Conservation (phyloP, 2,797 vertebrate species). For the Amphiprion clarkii region DNA sequence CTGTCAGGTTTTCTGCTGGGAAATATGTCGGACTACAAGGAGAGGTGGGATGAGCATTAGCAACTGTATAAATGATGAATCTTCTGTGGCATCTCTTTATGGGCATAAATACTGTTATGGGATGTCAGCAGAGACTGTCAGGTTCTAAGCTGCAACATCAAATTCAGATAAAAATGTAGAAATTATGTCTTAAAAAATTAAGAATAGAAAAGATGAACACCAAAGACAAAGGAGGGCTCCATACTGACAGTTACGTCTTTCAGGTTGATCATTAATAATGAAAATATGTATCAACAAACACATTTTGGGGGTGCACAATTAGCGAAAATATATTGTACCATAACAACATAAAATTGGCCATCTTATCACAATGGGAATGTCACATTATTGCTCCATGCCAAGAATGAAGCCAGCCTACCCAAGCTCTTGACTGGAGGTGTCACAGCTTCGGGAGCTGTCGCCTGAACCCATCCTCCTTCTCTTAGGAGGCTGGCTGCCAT, state of each 20-base stretch:
- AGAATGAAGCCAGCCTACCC: slow-evolving; percentile 81
- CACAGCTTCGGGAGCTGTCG: slow-evolving; percentile 96
- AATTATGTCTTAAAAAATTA: not conserved
- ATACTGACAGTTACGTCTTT: too few relatives aligned
- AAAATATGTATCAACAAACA: not conserved
- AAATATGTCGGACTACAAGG: slow-evolving; percentile 93
- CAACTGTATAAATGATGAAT: not conserved
- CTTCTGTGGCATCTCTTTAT: not conserved
- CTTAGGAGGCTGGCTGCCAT: slow-evolving; percentile 95
- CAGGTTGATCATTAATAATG: not conserved
- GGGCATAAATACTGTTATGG: not conserved
- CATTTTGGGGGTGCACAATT: not conserved
- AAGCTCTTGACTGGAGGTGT: slow-evolving; percentile 94
- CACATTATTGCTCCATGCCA: not conserved
- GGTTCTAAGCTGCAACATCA: not conserved
- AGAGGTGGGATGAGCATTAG: not conserved
- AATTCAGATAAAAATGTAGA: not conserved
- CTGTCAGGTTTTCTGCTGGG: slow-evolving; percentile 97
- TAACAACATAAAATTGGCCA: not conserved
- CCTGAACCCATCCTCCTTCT: slow-evolving; percentile 95
- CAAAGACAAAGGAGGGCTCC: not conserved
- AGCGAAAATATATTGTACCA: not conserved
- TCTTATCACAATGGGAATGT: not conserved
- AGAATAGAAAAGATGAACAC: not conserved
- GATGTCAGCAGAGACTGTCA: not conserved